These are phyloP conservation scores for Drosophila putrida DNA, from an alignment of 2,888 invertebrate genomes.

Conservation along the genomic window DNA sequence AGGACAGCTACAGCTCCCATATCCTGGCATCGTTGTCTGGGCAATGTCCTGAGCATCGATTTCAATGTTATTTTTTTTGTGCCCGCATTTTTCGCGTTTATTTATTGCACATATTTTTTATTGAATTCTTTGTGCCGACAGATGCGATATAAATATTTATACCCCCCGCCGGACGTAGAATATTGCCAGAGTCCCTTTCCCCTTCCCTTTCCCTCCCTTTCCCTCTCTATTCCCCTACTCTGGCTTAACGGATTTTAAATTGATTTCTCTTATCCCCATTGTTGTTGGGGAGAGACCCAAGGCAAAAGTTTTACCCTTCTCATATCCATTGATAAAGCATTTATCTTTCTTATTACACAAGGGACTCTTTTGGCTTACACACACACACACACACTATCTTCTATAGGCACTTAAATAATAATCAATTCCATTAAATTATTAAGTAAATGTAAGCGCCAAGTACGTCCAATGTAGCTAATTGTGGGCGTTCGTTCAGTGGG, in stretches of 20 bases:
- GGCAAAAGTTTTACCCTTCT: conserved; percentile 20
- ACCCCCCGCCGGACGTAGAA: conserved; percentile 61
- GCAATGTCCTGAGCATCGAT: conserved; percentile 42
- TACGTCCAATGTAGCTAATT: conserved; percentile 57
- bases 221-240: neutral
- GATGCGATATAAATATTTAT: conserved; percentile 77
- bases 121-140: conserved; percentile 76
- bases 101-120: conserved; percentile 80
- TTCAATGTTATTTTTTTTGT: conserved; percentile 45
- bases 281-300: conserved; percentile 31
- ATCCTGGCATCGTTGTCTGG: conserved; percentile 17
- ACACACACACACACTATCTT: conserved; percentile 1
- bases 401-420: conserved; percentile 74
- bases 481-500: conserved; percentile 45
- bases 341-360: conserved; percentile 52
- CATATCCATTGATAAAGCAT: conserved; percentile 18
- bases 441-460: conserved; percentile 34
- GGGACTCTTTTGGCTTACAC: conserved; percentile 53
- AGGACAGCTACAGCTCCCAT: neutral
- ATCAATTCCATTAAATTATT: conserved; percentile 80
- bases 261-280: conserved; percentile 66
- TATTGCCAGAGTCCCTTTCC: conserved; percentile 48
- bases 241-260: conserved; percentile 68
- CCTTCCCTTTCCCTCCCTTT: conserved; percentile 1
- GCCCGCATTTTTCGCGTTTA: conserved; percentile 61